Evolutionary conservation across 2,888 invertebrate genomes (phyloP), one percentile per base, ranked within the genome.

Genomic region (Mechanitis mazaeus): DNA sequence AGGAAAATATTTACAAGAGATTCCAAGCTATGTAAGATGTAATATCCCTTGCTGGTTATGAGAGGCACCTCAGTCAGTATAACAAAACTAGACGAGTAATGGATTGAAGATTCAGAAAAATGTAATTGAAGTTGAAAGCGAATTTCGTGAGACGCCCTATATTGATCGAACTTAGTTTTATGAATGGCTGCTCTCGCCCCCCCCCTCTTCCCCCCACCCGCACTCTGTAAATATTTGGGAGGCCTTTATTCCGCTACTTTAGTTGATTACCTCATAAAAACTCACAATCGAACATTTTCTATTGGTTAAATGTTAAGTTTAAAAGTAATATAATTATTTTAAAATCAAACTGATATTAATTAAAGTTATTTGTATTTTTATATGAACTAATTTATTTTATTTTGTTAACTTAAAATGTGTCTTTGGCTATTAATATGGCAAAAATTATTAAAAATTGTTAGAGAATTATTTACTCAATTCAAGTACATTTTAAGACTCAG

Each of bases 101-200:
- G 63, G 54, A 57, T 59, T 56, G 54, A 59, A 38, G 55, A 42
- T 42, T 42, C 42, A 11, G 42, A 58, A 60, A 68, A 71, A 66
- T 72, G 68, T 75, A 69, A 72, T 72, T 56, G 55, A 56, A 59
- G 61, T 56, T 60, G 66, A 63, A 66, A 62, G 62, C 67, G 63
- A 71, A 61, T 62, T 50, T 58, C 61, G 60, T 63, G 65, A 64
- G 70, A 67, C 65, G 63, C 55, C 78, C 76, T 73, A 75, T 87
- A 88, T 88, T 84, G 88, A 88, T 87, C 87, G 78, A 66, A 69
- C 76, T 80, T 76, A 82, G 82, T 86, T 86, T 87, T 86, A 86
- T 87, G 87, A 88, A 88, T 88, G 88, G 85, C 77, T 75, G 70
- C 69, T 72, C 70, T 70, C 70, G 67, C 71, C 71, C 64, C 66